Base-by-base conservation (phyloP, 2,888 invertebrate genomes). In the Argyresthia goedartella region DNA sequence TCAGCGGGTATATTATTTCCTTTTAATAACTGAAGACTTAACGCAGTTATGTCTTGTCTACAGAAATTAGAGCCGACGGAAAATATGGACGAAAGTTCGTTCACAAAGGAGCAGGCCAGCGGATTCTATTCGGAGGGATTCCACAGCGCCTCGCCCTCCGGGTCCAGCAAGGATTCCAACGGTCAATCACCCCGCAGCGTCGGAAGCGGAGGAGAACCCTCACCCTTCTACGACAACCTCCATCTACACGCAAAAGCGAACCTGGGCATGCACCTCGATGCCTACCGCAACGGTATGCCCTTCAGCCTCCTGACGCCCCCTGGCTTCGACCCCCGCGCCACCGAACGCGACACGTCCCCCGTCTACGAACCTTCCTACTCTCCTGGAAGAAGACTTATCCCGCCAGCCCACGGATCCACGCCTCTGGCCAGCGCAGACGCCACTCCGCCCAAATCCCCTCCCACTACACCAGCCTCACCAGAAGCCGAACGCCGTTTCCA, bases 271-370 rank as follows among this genome's bases (percentile, higher is more conserved):
- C 85, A 84, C 52, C 59, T 85, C 34, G 80, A 84, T 8, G 65
- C 77, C 0, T 82, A 73, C 59, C 80, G 80, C 52, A 78, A 81
- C 54, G 76, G 82, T 9, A 60, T 89, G 45, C 89, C 89, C 0
- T 90, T 90, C 62, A 90, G 84, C 62, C 84, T 90, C 0, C 77
- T 91, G 41, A 91, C 91, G 7, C 91, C 91, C 0, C 91, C 91
- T 0, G 89, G 89, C 8, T 85, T 89, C 44, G 88, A 88, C 41
- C 63, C 69, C 0, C 71, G 81, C 33, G 59, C 65, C 42, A 69
- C 64, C 41, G 79, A 80, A 9, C 73, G 78, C 6, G 76, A 70
- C n/a, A 65, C 68, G 1, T 80, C 81, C 1, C 77, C 80, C 1
- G 66, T 69, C 25, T 77, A 76, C 56, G 73, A 79, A 54, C 62